These are phyloP conservation scores for Anorthoa munda DNA, from an alignment of 2,888 invertebrate genomes.

Conservation along the genomic window DNA sequence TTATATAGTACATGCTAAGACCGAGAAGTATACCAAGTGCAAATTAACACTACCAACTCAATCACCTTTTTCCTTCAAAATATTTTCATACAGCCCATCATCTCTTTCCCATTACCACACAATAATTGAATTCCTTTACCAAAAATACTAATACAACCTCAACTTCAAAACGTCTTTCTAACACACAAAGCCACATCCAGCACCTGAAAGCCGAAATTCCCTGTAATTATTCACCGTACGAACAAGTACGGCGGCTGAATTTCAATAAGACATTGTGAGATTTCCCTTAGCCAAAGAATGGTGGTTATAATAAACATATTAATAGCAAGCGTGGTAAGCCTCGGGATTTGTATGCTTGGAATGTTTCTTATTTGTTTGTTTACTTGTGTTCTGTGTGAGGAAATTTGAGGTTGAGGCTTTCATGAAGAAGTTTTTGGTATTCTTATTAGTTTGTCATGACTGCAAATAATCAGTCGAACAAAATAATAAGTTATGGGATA, in stretches of 20 bases:
- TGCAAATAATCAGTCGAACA: too few species aligned
- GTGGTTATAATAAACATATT: slow-evolving; percentile 52
- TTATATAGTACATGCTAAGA: too few species aligned
- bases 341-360: slow-evolving; percentile 31
- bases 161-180: slow-evolving; percentile 6
- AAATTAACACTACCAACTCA: too few species aligned
- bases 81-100: not conserved
- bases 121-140: slow-evolving; percentile 14
- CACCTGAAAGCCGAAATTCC: not conserved
- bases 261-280: slow-evolving; percentile 60
- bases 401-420: not conserved
- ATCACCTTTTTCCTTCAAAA: too few species aligned
- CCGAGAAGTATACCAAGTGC: too few species aligned
- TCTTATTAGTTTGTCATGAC: not conserved
- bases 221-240: slow-evolving; percentile 63
- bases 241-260: slow-evolving; percentile 67
- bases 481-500: not conserved
- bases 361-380: slow-evolving; percentile 37
- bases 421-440: not conserved
- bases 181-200: slow-evolving; percentile 25
- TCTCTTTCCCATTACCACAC: slow-evolving; percentile 4
- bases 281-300: slow-evolving; percentile 55
- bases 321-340: slow-evolving; percentile 31
- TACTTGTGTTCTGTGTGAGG: slow-evolving; percentile 6
- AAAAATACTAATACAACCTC: slow-evolving; percentile 26